phyloP scores from a whole-genome alignment of 2,113 vertebrate genomes.

The Cyprinodon tularosa region DNA sequence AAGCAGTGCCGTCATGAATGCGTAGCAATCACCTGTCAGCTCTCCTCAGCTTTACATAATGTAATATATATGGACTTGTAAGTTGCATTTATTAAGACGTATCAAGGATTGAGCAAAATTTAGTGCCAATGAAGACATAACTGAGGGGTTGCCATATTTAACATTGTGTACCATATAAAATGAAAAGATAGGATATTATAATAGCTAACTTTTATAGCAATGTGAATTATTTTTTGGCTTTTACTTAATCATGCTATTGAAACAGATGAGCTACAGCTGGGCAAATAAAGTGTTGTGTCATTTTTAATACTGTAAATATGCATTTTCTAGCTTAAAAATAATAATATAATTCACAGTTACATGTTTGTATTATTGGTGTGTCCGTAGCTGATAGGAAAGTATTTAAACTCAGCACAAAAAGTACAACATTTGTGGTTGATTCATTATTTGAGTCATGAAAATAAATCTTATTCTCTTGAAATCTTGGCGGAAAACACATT shows the following conservation, averaged over 20 bases:
- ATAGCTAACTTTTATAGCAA: not conserved
- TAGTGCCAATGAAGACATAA: not conserved
- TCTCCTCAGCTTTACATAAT: constrained; percentile 5
- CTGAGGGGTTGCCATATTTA: not conserved
- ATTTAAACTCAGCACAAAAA: not conserved
- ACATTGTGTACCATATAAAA: not conserved
- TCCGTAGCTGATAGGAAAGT: not conserved
- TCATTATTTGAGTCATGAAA: not conserved
- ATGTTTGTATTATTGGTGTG: not conserved
- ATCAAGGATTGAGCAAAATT: not conserved
- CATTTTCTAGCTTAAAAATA: not conserved
- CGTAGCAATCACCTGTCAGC: not conserved
- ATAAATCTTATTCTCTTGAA: not conserved
- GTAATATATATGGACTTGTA: constrained; percentile 25
- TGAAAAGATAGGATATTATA: not conserved
- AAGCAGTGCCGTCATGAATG: not conserved
- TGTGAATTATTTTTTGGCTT: not conserved
- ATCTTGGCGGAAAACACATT: not conserved
- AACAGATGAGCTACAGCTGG: not conserved
- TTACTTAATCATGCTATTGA: not conserved
- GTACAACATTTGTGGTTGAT: not conserved
- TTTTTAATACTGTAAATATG: not conserved
- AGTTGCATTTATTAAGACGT: not conserved
- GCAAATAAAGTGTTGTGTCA: not conserved
- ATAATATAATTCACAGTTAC: not conserved